Base-by-base conservation (phyloP, 2,797 vertebrate genomes). In the Liparis tanakae region DNA sequence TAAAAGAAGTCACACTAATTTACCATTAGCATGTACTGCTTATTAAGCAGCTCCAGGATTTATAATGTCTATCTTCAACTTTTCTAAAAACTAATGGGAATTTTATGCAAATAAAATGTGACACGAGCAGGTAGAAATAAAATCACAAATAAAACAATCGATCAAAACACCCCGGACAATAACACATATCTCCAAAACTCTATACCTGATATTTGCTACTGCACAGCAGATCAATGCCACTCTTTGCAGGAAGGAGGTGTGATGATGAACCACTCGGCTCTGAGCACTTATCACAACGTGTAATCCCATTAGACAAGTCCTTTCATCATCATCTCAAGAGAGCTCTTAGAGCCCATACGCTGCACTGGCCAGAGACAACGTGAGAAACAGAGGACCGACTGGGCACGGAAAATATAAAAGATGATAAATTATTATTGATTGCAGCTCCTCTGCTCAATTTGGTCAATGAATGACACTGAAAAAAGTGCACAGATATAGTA, bases 271-370 rank as follows among this genome's bases (percentile, higher is more conserved):
- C 88, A 81, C 79, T 50, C 7, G 73, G 76, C 89, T 86, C 80
- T 54, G 67, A 89, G 84, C 90, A 91, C 89, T 92, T 92, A 92
- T 89, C 78, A 3, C 64, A 2, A 89, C 80, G 76, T 89, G 88
- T 90, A 91, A 93, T 92, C 91, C 89, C 85, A 92, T 93, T 92
- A 91, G 82, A 88, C 74, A 70, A 84, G 80, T 86, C 87, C 86
- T 93, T 91, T 93, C 85, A 91, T 91, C 86, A 76, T 89, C 82
- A 86, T 91, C 89, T 87, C 86, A 74, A 73, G 76, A 88, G 88
- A 85, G 82, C 88, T 88, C 87, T 89, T 82, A 84, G 61, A 80
- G 77, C 70, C 46, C 7, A 10, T 41, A 22, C 51, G 25, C 72
- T 61, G 70, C 30, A 81, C 67, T 41, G 66, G 76, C 73, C 77